phyloP scores from a whole-genome alignment of 2,113 vertebrate species.

The Ornithorhynchus anatinus region DNA sequence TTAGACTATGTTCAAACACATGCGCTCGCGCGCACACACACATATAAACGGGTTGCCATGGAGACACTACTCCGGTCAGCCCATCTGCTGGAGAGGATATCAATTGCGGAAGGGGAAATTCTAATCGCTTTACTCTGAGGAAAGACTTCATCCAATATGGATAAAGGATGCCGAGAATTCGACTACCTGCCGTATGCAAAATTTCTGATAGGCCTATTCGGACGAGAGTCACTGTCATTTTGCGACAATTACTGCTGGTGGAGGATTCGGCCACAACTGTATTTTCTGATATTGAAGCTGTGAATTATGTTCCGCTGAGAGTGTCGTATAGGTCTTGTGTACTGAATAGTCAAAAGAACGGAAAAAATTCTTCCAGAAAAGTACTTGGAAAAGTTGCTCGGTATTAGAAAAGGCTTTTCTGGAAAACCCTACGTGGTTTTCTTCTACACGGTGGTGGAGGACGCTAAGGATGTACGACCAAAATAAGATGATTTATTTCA shows the following conservation, averaged over 20 bases:
- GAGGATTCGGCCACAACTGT: not conserved
- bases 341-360: accelerated
- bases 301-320: not conserved
- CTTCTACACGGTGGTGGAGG: too few species aligned
- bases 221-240: not conserved
- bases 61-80: conserved; percentile 68
- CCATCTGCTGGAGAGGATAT: conserved; percentile 59
- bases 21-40: not conserved
- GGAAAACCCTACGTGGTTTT: too few species aligned
- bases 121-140: conserved; percentile 29
- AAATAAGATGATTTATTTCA: too few species aligned
- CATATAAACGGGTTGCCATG: conserved; percentile 70
- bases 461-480: too few species aligned
- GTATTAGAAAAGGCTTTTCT: too few species aligned
- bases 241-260: not conserved
- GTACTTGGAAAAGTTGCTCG: too few species aligned
- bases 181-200: not conserved
- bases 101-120: conserved; percentile 25
- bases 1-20: conserved; percentile 60
- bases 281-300: not conserved
- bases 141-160: not conserved
- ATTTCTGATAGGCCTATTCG: not conserved
- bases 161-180: not conserved
- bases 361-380: not conserved
- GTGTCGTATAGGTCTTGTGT: accelerated